Conservation (phyloP, 1,140 invertebrate genomes). For the Colletes latitarsis region DNA sequence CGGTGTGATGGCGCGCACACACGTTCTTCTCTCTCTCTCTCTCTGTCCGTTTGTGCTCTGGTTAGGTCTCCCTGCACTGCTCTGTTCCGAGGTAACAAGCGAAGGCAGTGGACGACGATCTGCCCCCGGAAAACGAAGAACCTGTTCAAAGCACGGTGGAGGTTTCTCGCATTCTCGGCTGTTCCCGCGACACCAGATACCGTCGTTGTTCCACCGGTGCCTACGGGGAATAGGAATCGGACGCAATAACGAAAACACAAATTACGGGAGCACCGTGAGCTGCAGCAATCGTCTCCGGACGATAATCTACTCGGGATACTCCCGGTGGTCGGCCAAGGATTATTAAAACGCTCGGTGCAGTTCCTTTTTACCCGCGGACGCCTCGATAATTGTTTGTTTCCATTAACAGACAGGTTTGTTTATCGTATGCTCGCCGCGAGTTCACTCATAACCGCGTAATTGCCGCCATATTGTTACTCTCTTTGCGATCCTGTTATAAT, state of each 20-base stretch:
- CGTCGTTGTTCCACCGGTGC: constrained; percentile 29
- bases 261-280: constrained; percentile 56
- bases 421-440: too few relatives aligned
- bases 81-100: constrained; percentile 35
- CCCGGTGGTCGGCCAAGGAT: constrained; percentile 21
- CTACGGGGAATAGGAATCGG: constrained; percentile 44
- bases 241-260: constrained; percentile 59
- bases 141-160: constrained; percentile 69
- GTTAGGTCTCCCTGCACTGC: too few relatives aligned
- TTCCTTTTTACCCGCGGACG: not conserved
- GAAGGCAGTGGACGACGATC: constrained; percentile 47
- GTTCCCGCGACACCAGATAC: constrained; percentile 62
- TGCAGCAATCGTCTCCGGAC: constrained; percentile 24
- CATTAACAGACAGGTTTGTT: too few relatives aligned
- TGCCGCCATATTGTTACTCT: too few relatives aligned
- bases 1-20: not conserved
- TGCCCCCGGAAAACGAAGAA: constrained; percentile 77
- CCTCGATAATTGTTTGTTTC: not conserved
- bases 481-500: too few relatives aligned
- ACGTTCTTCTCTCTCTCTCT: not conserved
- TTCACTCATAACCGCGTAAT: too few relatives aligned
- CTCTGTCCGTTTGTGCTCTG: not conserved
- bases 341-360: not conserved
- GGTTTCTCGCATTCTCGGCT: constrained; percentile 61
- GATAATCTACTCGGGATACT: constrained; percentile 27